phyloP scores from a whole-genome alignment of 2,797 vertebrate genomes.

The Holocentrus rufus region DNA sequence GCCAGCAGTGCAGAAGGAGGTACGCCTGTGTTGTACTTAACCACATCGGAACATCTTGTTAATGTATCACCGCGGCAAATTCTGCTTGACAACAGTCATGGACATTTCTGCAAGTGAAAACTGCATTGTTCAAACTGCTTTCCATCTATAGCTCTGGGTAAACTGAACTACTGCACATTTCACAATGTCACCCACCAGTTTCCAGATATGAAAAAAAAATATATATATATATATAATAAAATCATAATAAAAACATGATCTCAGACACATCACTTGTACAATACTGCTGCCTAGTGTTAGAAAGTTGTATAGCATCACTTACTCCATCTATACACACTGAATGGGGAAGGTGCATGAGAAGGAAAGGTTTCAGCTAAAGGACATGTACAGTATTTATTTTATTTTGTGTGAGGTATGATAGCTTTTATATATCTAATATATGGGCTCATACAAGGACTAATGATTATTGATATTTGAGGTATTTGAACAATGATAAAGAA shows the following conservation, averaged over 20 bases:
- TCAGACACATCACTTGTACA: slow-evolving; percentile 64
- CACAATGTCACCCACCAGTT: slow-evolving; percentile 38
- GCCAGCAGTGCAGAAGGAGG: slow-evolving; percentile 36
- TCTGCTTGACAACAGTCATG: slow-evolving; percentile 52
- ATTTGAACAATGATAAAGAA: slow-evolving; percentile 47
- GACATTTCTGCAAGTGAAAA: slow-evolving; percentile 43
- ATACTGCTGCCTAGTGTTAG: slow-evolving; percentile 79
- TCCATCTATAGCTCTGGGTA: slow-evolving; percentile 39
- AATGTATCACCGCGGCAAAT: slow-evolving; percentile 59
- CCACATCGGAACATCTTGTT: slow-evolving; percentile 41
- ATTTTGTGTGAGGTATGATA: slow-evolving; percentile 73
- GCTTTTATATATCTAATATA: slow-evolving; percentile 74
- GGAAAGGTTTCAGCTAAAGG: slow-evolving; percentile 53
- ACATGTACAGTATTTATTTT: slow-evolving; percentile 86
- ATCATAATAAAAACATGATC: neutral
- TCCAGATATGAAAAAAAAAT: slow-evolving; percentile 32
- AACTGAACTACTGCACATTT: slow-evolving; percentile 53
- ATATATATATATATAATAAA: too few species aligned
- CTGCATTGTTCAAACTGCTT: slow-evolving; percentile 29
- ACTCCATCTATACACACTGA: slow-evolving; percentile 66
- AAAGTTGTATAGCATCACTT: slow-evolving; percentile 68
- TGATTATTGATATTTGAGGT: slow-evolving; percentile 56
- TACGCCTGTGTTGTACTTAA: slow-evolving; percentile 50
- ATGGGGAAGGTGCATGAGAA: slow-evolving; percentile 29
- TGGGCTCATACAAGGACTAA: slow-evolving; percentile 48